These are phyloP conservation scores for Okamejei kenojei DNA, from an alignment of 2,797 vertebrate genomes.

Conservation along the genomic window DNA sequence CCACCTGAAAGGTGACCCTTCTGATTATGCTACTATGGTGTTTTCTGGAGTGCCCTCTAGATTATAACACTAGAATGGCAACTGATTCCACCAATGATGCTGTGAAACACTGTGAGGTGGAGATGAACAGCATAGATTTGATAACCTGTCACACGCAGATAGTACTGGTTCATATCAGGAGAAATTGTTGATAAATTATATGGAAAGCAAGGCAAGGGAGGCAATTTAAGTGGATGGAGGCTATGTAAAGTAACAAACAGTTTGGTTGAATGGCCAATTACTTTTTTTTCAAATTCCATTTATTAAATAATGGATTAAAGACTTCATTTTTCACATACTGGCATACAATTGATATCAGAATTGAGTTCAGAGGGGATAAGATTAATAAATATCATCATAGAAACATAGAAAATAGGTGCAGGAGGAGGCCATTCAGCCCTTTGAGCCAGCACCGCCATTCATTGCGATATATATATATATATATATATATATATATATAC, in stretches of 20 bases:
- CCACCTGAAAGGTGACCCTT: background rate
- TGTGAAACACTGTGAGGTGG: background rate
- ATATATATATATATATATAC: too few species aligned
- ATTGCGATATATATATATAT: too few species aligned
- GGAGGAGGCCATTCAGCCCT: too few species aligned
- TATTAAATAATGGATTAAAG: background rate
- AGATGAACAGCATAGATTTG: background rate
- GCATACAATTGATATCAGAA: background rate
- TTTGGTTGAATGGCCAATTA: background rate
- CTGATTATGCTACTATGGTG: background rate
- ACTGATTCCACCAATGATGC: background rate
- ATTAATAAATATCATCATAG: background rate
- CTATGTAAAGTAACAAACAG: background rate
- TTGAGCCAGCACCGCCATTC: too few species aligned
- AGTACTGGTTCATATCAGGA: background rate
- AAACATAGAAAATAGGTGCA: too few species aligned
- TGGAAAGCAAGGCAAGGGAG: too few species aligned
- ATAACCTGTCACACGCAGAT: background rate
- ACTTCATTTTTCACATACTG: background rate
- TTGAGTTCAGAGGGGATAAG: background rate
- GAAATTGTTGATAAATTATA: background rate
- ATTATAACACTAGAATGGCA: background rate
- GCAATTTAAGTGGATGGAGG: background rate
- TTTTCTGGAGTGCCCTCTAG: background rate
- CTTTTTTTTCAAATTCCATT: background rate